Conservation (phyloP, 2,113 vertebrate species). For the Elephas maximus region DNA sequence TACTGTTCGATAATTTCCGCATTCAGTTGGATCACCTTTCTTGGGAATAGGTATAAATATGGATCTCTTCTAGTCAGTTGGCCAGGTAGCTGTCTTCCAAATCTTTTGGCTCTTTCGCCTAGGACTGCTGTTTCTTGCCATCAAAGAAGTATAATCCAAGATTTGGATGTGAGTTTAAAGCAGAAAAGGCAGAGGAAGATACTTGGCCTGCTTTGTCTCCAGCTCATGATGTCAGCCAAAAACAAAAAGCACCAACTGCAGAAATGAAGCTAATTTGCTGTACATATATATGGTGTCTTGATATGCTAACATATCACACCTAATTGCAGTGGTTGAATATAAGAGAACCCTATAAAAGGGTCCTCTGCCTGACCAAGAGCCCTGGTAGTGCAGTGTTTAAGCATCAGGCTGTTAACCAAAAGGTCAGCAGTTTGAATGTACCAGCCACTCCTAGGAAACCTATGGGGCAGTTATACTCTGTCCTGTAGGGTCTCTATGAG, state of each 20-base stretch:
- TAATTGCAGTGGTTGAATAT: not conserved
- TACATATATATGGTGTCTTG: not conserved
- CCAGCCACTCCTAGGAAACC: no score
- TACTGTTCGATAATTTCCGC: no score
- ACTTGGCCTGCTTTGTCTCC: not conserved
- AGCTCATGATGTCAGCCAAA: not conserved
- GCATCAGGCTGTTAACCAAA: no score
- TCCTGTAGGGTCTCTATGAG: no score
- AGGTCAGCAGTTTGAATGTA: no score
- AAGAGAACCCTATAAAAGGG: not conserved
- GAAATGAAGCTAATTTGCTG: not conserved
- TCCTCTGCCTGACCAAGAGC: not conserved
- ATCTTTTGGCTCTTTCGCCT: no score
- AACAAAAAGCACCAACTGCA: not conserved
- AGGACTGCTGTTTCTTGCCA: not conserved
- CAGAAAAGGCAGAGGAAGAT: not conserved
- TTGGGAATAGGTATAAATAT: no score
- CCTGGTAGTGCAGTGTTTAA: no score
- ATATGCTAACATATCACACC: not conserved
- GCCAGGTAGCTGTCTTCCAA: no score
- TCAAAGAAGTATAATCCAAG: not conserved
- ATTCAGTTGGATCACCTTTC: no score
- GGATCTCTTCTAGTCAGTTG: no score
- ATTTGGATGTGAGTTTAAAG: slow-evolving; percentile 10
- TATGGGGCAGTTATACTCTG: no score